Base-by-base conservation (phyloP, 2,888 invertebrate genomes). In the Notodromas monacha region DNA sequence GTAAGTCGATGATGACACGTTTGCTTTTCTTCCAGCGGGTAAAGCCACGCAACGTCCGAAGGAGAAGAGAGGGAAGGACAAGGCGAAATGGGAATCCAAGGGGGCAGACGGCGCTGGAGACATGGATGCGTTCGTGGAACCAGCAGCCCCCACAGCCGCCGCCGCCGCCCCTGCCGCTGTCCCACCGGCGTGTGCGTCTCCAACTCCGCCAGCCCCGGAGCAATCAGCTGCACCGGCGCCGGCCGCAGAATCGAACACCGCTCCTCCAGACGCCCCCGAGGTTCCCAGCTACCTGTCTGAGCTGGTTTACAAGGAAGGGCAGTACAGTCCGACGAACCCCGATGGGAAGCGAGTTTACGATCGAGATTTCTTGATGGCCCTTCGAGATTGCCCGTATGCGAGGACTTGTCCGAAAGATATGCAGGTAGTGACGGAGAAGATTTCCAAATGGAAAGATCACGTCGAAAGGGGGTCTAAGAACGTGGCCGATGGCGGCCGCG, bases 241-340 rank as follows among this genome's bases (percentile, higher is more conserved):
- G n/a, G 21, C 21, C 21, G 6, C n/a, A n/a, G 21, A 21, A 21
- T 21, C 21, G n/a, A n/a, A n/a, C n/a, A n/a, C n/a, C n/a, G n/a
- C n/a, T n/a, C n/a, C n/a, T n/a, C n/a, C n/a, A n/a, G n/a, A n/a
- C n/a, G n/a, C n/a, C n/a, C n/a, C n/a, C n/a, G n/a, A n/a, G n/a
- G n/a, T n/a, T n/a, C n/a, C n/a, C n/a, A n/a, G n/a, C n/a, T n/a
- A n/a, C n/a, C n/a, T n/a, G n/a, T n/a, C n/a, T n/a, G n/a, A 21
- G n/a, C 21, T 21, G 21, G 21, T 8, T n/a, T 21, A 21, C 21
- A 21, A 21, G 21, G 21, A 21, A n/a, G 21, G 21, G 8, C 21
- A 21, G 21, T 21, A n/a, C 8, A 21, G 21, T n/a, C 21, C 21
- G n/a, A n/a, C 6, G n/a, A 21, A 21, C n/a, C 21, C 21, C 21